Percentiles rank a stretch among this genome's conserved stretches.
These are phyloP conservation scores for Patella depressa DNA, from an alignment of 2,888 invertebrate genomes.

Conservation along the genomic window DNA sequence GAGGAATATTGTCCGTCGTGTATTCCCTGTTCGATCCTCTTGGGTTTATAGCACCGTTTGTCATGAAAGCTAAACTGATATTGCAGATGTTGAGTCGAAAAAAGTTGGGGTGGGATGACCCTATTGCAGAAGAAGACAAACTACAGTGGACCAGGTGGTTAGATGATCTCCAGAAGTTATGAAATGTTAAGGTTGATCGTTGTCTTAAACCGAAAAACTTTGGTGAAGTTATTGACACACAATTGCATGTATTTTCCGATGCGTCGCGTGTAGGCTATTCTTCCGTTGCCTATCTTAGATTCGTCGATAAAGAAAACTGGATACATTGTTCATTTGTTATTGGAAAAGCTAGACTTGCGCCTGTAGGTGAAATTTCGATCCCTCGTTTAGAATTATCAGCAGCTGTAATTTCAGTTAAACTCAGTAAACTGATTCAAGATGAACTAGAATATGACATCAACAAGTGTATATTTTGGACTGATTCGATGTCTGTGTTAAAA, in stretches of 20 bases:
- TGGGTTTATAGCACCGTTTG: constrained; percentile 9
- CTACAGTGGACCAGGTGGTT: constrained; percentile 6
- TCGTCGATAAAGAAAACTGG: neutral
- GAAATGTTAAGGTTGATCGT: neutral
- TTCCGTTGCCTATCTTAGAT: neutral
- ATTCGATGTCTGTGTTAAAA: constrained; percentile 8
- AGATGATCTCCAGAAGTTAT: neutral
- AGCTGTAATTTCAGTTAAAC: neutral
- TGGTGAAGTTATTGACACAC: neutral
- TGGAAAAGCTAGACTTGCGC: neutral
- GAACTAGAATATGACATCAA: constrained; percentile 5
- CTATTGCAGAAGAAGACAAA: neutral
- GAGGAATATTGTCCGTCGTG: constrained; percentile 12
- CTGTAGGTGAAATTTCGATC: neutral
- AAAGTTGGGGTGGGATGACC: constrained; percentile 13
- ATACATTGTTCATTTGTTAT: neutral
- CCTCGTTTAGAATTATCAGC: neutral
- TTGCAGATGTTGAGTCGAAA: constrained; percentile 4
- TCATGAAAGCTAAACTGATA: constrained; percentile 9
- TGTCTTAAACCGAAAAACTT: neutral
- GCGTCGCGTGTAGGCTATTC: neutral
- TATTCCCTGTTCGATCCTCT: constrained; percentile 13
- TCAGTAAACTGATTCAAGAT: constrained; percentile 1
- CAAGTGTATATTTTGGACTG: neutral
- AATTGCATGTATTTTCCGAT: neutral